phyloP scores from a whole-genome alignment of 1,140 invertebrate species.

The Mizuhopecten yessoensis region DNA sequence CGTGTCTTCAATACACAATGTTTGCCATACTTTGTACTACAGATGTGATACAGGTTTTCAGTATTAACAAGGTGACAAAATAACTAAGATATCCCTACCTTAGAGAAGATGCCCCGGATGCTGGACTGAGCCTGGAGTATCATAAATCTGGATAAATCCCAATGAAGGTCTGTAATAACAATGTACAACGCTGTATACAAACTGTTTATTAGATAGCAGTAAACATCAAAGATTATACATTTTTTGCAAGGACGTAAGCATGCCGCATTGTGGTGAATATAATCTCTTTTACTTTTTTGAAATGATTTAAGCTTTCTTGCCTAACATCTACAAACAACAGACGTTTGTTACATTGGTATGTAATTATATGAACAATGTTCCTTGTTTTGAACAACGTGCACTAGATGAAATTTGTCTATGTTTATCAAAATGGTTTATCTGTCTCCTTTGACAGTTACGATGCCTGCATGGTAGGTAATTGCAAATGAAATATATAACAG shows the following conservation, averaged over 20 bases:
- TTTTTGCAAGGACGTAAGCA: conserved; percentile 14
- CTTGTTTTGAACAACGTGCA: background rate
- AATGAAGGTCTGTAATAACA: conserved; percentile 20
- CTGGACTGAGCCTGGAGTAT: background rate
- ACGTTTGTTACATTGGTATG: background rate
- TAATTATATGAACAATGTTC: conserved; percentile 33
- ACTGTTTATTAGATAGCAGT: background rate
- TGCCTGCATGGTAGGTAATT: background rate
- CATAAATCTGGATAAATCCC: conserved; percentile 38
- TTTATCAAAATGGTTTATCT: background rate
- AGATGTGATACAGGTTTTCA: no score
- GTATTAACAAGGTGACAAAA: background rate
- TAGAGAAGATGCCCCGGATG: conserved; percentile 1
- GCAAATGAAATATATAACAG: background rate
- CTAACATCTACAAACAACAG: background rate
- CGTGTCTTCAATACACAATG: no score
- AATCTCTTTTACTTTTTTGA: background rate
- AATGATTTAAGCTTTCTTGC: background rate
- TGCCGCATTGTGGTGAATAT: background rate
- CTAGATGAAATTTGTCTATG: background rate
- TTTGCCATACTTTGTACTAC: no score
- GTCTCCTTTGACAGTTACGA: background rate
- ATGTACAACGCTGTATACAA: background rate
- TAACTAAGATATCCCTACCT: background rate
- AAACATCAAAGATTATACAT: background rate